phyloP scores from a whole-genome alignment of 2,888 invertebrate genomes.

The Chouioia cunea region DNA sequence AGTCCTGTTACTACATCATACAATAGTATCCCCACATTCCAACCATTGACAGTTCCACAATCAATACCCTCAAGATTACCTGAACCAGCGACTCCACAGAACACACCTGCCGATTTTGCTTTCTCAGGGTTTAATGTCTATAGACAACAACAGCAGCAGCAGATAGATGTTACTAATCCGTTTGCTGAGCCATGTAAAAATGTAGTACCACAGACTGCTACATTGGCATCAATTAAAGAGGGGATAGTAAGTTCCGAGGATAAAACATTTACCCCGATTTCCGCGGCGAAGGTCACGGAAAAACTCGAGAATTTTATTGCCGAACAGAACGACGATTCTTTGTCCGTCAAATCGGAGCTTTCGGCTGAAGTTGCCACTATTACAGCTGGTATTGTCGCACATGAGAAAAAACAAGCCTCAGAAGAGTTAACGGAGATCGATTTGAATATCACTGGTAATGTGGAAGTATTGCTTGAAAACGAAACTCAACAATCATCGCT shows the following conservation, averaged over 20 bases:
- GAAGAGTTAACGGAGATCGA: slow-evolving; percentile 52
- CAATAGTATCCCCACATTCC: not conserved
- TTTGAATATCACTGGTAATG: slow-evolving; percentile 31
- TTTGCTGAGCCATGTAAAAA: slow-evolving; percentile 5
- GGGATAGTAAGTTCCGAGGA: not conserved
- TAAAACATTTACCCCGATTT: slow-evolving; percentile 39
- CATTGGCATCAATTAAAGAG: slow-evolving; percentile 26
- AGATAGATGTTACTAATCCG: too few relatives aligned
- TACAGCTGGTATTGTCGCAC: slow-evolving; percentile 37
- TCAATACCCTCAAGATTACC: slow-evolving; percentile 56
- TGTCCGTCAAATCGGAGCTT: slow-evolving; percentile 44
- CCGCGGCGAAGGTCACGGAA: slow-evolving; percentile 54
- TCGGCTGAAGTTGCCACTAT: slow-evolving; percentile 47
- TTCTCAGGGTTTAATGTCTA: slow-evolving; percentile 55
- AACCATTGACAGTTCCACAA: slow-evolving; percentile 49
- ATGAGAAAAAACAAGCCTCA: not conserved
- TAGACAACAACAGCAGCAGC: slow-evolving; percentile 44
- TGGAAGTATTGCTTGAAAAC: not conserved
- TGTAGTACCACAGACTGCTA: not conserved
- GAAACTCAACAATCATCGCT: not conserved
- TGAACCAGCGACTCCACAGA: slow-evolving; percentile 63
- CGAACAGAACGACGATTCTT: slow-evolving; percentile 55
- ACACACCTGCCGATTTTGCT: slow-evolving; percentile 62
- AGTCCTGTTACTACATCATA: slow-evolving; percentile 51
- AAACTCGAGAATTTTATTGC: slow-evolving; percentile 62